Conservation (phyloP, 1,140 invertebrate species). For the Rhopalosiphum padi region DNA sequence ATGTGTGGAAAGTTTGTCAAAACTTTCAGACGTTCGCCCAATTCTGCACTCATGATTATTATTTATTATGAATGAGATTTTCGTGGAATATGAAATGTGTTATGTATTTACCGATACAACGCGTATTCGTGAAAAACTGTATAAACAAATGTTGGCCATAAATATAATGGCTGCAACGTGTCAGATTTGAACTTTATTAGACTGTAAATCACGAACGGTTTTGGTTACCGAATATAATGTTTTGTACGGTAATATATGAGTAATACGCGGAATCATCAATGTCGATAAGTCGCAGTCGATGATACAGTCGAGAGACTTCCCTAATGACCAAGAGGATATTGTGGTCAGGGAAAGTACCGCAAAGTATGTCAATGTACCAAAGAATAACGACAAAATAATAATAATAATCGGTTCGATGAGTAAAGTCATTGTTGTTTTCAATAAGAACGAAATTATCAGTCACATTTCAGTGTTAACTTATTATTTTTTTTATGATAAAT, state of each 20-base stretch:
- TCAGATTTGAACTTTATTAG: not conserved
- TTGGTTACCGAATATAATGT: not conserved
- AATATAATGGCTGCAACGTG: not conserved
- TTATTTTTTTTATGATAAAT: too few species aligned
- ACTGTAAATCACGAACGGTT: not conserved
- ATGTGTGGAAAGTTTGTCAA: constrained; percentile 21
- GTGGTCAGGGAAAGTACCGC: not conserved
- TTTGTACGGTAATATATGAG: not conserved
- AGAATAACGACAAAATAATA: too few species aligned
- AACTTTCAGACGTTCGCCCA: not conserved
- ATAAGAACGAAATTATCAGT: not conserved
- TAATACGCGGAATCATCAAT: not conserved
- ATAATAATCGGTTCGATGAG: not conserved
- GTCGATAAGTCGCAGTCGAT: not conserved
- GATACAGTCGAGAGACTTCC: constrained; percentile 3
- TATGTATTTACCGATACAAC: not conserved
- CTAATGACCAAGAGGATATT: constrained; percentile 9
- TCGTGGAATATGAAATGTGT: not conserved
- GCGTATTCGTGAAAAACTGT: not conserved
- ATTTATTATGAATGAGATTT: constrained; percentile 29
- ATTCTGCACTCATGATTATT: not conserved
- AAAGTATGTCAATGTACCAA: not conserved
- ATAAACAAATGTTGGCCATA: not conserved
- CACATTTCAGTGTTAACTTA: not conserved
- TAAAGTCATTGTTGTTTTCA: not conserved